Evolutionary conservation across 2,113 vertebrate genomes (phyloP).

Genomic region (Tychaedon coryphoeus): DNA sequence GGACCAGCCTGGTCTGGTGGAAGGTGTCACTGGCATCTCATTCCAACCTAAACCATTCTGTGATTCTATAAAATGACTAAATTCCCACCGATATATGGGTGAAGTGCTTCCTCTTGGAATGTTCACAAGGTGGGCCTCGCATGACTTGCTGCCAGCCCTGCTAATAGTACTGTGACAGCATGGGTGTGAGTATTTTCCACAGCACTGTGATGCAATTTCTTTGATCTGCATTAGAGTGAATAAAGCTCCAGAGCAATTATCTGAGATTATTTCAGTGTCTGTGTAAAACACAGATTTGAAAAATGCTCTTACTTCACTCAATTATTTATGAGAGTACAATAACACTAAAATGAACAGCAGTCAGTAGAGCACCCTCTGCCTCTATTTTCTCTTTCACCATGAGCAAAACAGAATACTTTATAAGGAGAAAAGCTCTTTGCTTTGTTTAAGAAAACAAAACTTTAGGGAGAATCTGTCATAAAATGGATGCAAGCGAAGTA

Average conservation of each 20-base stretch:
- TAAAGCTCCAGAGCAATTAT: conserved; percentile 22
- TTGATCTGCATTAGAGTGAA: neutral
- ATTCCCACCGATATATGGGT: neutral
- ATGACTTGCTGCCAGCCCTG: neutral
- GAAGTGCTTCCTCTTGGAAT: neutral
- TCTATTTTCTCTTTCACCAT: neutral
- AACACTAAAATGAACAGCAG: neutral
- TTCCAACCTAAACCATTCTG: neutral
- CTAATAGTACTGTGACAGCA: neutral
- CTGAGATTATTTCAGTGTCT: neutral
- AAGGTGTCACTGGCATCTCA: neutral
- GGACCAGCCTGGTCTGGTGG: neutral
- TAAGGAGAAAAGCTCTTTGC: neutral
- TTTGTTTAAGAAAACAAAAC: neutral
- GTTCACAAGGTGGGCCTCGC: neutral
- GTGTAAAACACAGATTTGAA: neutral
- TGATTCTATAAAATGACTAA: neutral
- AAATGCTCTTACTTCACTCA: neutral
- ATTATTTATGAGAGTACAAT: conserved; percentile 1
- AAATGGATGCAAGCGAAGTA: neutral
- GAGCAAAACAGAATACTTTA: neutral
- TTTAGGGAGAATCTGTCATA: neutral
- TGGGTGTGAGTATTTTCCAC: neutral
- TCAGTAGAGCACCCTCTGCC: neutral
- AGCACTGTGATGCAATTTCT: neutral